A percentile compares a stretch with the other conserved stretches of the same genome.
Evolutionary conservation across 2,888 invertebrate genomes (phyloP).

Genomic region (Aporophyla lueneburgensis): DNA sequence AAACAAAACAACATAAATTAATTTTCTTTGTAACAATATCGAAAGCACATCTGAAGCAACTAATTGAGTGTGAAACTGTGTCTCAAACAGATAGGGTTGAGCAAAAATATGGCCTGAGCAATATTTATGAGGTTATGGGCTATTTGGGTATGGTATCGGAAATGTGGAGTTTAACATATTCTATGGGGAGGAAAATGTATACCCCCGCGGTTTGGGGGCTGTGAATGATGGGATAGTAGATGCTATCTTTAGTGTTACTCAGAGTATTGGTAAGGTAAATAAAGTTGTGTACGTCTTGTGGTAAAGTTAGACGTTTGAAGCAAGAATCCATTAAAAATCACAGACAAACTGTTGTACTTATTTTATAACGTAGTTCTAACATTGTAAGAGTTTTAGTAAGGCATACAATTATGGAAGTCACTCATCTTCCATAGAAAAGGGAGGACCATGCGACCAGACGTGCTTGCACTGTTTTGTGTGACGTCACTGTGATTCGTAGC

Average conservation of each 20-base stretch:
- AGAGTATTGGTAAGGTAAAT: slow-evolving; percentile 15
- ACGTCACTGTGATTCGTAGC: too few species aligned
- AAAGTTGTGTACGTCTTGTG: background rate
- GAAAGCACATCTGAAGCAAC: slow-evolving; percentile 23
- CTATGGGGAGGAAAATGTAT: slow-evolving; percentile 57
- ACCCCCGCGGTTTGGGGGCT: slow-evolving; percentile 21
- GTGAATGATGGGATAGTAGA: slow-evolving; percentile 38
- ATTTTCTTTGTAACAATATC: slow-evolving; percentile 15
- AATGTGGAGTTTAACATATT: slow-evolving; percentile 50
- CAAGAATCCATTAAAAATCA: background rate
- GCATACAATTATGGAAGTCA: background rate
- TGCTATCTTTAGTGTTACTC: slow-evolving; percentile 35
- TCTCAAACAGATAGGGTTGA: slow-evolving; percentile 54
- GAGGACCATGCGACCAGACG: too few species aligned
- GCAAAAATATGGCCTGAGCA: slow-evolving; percentile 28
- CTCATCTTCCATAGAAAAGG: too few species aligned
- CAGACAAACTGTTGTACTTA: background rate
- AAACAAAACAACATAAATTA: slow-evolving; percentile 4
- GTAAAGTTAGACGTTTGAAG: background rate
- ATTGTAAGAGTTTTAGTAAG: background rate
- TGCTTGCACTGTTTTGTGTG: too few species aligned
- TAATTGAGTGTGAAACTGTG: slow-evolving; percentile 66
- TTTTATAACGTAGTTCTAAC: background rate
- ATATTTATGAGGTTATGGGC: slow-evolving; percentile 46
- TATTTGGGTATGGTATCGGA: slow-evolving; percentile 35